Base-by-base conservation (phyloP, 2,888 invertebrate species). In the Margaritifera margaritifera region DNA sequence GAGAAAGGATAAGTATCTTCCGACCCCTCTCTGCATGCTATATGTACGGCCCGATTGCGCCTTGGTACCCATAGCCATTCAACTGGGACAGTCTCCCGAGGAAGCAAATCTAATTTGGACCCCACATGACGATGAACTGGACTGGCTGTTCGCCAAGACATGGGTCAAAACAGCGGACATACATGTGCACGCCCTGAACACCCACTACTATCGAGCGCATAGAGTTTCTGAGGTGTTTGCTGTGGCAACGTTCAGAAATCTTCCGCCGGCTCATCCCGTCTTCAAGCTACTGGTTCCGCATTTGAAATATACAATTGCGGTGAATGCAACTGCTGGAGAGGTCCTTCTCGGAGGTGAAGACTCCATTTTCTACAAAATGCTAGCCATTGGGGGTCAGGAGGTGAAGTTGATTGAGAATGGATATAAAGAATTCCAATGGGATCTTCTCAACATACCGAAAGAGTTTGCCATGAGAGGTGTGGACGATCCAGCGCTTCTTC, bases 31-130 rank as follows among this genome's bases (percentile, higher is more conserved):
- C 11, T 68, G 68, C 27, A 74, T 77, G 77, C 66, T 77, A 18
- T 77, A 74, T 56, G 74, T 74, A 6, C 61, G 70, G 19, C 50
- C 57, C 18, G 53, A 68, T 0, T 69, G 71, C 2, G 61, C 70
- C 5, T 62, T 77, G 42, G 74, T 74, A 18, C 77, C 77, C 11
- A 77, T 77, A 18, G 77, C 77, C 54, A 74, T 77, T 11, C 77
- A 77, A 50, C 54, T 77, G 51, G 64, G 68, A 56, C 72, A 72
- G 64, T 50, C n/a, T 20, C 70, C 77, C 51, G 72, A 66, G 2
- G 59, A 62, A 50, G 64, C 68, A 8, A 72, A 74, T 64, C 77
- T 74, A 50, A 74, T 77, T 22, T 77, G 74, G 74, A 77, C 77
- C 20, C 72, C 77, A 27, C 65, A 66, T 51, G 77, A 77, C 53